phyloP scores from a whole-genome alignment of 2,888 invertebrate genomes.

The Orchesella flavescens region DNA sequence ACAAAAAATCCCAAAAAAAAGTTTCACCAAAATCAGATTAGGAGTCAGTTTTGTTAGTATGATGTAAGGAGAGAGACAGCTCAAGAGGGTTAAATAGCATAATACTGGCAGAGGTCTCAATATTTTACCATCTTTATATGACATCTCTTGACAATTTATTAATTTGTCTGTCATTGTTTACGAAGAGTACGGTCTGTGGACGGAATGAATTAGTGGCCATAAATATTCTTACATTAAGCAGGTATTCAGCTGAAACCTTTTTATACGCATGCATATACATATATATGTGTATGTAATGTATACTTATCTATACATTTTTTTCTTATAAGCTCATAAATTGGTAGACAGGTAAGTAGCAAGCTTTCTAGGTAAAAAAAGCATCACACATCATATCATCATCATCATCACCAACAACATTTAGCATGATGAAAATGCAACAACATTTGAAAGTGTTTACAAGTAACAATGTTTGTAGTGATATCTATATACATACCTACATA shows the following conservation, averaged over 20 bases:
- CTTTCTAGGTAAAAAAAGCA: slow-evolving; percentile 22
- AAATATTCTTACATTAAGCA: slow-evolving; percentile 55
- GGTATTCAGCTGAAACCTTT: slow-evolving; percentile 29
- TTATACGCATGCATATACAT: not conserved
- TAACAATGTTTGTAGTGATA: slow-evolving; percentile 19
- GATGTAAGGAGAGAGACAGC: not conserved
- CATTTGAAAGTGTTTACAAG: slow-evolving; percentile 11
- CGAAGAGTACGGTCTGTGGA: slow-evolving; percentile 23
- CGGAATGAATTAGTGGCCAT: slow-evolving; percentile 53
- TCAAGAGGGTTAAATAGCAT: not conserved
- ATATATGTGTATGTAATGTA: not conserved
- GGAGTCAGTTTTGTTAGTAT: not conserved
- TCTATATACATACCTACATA: not conserved
- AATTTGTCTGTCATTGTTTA: slow-evolving; percentile 65
- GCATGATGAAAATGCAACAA: not conserved
- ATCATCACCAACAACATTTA: not conserved
- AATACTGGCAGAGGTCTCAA: slow-evolving; percentile 56
- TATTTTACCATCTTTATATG: slow-evolving; percentile 64
- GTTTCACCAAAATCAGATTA: not conserved
- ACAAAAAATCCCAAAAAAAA: not conserved
- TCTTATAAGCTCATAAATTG: not conserved
- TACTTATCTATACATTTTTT: no score
- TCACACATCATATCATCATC: no score
- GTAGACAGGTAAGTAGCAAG: slow-evolving; percentile 3
- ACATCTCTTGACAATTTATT: slow-evolving; percentile 66